A percentile compares a stretch with the other conserved stretches of the same genome.
phyloP scores from a whole-genome alignment of 1,140 invertebrate genomes.

The Spodoptera frugiperda region DNA sequence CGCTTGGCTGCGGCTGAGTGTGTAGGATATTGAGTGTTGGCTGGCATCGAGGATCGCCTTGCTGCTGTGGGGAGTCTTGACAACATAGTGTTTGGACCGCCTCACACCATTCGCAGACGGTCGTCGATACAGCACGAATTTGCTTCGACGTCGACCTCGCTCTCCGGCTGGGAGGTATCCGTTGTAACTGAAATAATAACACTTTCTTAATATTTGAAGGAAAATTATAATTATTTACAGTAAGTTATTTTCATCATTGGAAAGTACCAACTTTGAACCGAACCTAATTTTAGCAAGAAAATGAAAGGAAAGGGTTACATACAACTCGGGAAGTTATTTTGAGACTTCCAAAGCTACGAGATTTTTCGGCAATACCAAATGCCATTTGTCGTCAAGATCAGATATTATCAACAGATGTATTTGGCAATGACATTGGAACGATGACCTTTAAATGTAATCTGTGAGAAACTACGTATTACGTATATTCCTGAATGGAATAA shows the following conservation, averaged over 20 bases:
- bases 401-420: conserved; percentile 15
- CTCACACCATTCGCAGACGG: conserved; percentile 96
- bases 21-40: conserved; percentile 99
- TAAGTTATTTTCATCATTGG: conserved; percentile 1
- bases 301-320: not conserved
- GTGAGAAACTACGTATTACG: not conserved
- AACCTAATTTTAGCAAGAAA: no score
- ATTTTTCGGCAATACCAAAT: not conserved
- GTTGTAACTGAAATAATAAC: conserved; percentile 92
- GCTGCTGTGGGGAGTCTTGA: conserved; percentile 95
- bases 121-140: conserved; percentile 96
- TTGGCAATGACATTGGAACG: conserved; percentile 19
- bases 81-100: conserved; percentile 97
- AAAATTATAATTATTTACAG: not conserved
- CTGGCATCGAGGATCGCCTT: conserved; percentile 96
- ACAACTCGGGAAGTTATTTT: conserved; percentile 2
- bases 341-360: not conserved
- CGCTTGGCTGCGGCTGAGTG: conserved; percentile 97
- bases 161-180: conserved; percentile 97
- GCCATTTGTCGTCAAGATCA: not conserved
- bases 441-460: not conserved
- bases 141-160: conserved; percentile 95
- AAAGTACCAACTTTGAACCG: not conserved
- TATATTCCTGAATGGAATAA: not conserved
- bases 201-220: not conserved